Evolutionary conservation across 2,888 invertebrate species (phyloP).

Genomic region (Anthrax anthrax): DNA sequence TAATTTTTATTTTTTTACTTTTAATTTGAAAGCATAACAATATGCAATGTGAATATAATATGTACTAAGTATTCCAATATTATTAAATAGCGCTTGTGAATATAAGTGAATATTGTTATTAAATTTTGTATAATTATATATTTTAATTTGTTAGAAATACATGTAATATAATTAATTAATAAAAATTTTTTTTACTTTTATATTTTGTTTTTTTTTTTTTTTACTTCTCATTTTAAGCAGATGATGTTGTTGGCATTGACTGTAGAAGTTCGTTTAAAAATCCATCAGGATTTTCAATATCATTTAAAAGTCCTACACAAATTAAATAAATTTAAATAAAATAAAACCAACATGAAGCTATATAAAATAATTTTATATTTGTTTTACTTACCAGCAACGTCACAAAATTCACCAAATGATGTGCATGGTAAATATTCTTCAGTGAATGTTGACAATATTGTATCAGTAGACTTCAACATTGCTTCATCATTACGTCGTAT

Average conservation of each 20-base stretch:
- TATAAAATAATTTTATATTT: too few relatives aligned
- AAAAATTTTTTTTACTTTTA: too few relatives aligned
- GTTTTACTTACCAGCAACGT: conserved; percentile 63
- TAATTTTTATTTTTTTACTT: too few relatives aligned
- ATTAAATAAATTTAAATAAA: too few relatives aligned
- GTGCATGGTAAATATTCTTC: conserved; percentile 83
- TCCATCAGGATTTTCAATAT: conserved; percentile 29
- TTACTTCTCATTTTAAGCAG: conserved; percentile 16
- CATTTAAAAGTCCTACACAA: conserved; percentile 24
- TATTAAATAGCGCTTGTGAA: too few relatives aligned
- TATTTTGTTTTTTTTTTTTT: too few relatives aligned
- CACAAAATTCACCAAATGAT: conserved; percentile 83
- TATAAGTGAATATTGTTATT: too few relatives aligned
- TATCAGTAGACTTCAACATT: conserved; percentile 76
- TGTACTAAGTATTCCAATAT: too few relatives aligned
- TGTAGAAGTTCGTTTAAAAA: conserved; percentile 27
- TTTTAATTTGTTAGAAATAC: background rate
- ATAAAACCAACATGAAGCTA: background rate
- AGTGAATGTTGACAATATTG: conserved; percentile 63
- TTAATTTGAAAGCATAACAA: too few relatives aligned
- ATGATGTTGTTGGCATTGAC: conserved; percentile 24
- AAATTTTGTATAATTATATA: too few relatives aligned
- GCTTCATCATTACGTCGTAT: conserved; percentile 88
- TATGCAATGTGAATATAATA: too few relatives aligned
- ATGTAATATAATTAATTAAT: too few relatives aligned